Percentiles rank a stretch among this genome's conserved stretches.
Conservation (phyloP, 2,797 vertebrate genomes). For the Pantherophis alleghaniensis region DNA sequence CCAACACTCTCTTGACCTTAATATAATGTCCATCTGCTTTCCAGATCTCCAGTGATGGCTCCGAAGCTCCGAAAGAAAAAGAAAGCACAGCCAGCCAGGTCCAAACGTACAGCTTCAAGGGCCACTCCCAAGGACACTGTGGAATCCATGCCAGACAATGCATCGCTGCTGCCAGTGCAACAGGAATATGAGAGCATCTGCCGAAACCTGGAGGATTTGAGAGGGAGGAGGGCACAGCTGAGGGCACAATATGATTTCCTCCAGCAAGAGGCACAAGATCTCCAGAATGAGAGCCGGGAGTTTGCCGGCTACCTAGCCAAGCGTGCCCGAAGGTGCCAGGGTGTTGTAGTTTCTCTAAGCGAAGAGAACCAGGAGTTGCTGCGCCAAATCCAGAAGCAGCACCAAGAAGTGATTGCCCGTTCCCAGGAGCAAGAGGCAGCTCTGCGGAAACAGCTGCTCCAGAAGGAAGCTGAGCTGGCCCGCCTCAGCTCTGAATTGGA, state of each 20-base stretch:
- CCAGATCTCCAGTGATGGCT: background rate
- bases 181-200: constrained; percentile 30
- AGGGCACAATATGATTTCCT: constrained; percentile 44
- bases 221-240: constrained; percentile 20
- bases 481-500: constrained; percentile 57
- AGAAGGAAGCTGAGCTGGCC: constrained; percentile 54
- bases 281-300: constrained; percentile 52
- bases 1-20: background rate
- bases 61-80: background rate
- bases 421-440: constrained; percentile 31
- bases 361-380: constrained; percentile 54
- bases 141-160: background rate
- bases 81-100: background rate
- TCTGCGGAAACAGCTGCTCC: constrained; percentile 58
- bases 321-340: constrained; percentile 51
- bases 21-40: constrained; percentile 11
- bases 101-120: background rate
- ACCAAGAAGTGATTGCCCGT: constrained; percentile 31
- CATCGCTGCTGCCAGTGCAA: background rate
- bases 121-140: background rate
- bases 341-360: constrained; percentile 47
- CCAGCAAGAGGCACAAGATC: constrained; percentile 24
- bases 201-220: constrained; percentile 23
- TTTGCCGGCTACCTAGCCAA: constrained; percentile 61
- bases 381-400: constrained; percentile 43